These are phyloP conservation scores for Pipistrellus nathusii DNA, from an alignment of 2,797 vertebrate species.

Conservation along the genomic window DNA sequence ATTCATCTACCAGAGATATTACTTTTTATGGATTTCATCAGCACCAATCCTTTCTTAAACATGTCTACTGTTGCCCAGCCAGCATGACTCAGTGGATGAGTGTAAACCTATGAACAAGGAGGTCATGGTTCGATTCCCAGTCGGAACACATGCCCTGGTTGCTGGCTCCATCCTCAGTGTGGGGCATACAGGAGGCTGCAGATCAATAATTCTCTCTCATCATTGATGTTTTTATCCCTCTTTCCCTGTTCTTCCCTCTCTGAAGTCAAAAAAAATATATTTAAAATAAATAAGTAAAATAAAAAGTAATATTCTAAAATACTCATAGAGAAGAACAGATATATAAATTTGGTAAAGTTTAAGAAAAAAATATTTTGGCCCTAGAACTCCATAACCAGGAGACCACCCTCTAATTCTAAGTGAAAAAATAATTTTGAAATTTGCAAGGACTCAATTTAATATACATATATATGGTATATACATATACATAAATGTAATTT, in stretches of 20 bases:
- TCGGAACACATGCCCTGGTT: not conserved
- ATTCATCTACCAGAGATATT: not conserved
- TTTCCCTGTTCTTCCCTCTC: not conserved
- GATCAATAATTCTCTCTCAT: not conserved
- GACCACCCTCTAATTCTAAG: not conserved
- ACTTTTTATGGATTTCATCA: not conserved
- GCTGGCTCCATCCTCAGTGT: not conserved
- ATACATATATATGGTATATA: not conserved
- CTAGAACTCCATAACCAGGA: not conserved
- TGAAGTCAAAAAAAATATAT: not conserved
- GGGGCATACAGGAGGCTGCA: not conserved
- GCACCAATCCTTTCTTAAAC: not conserved
- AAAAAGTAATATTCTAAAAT: not conserved
- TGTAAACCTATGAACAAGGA: too few species aligned
- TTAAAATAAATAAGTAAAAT: not conserved
- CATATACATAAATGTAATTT: not conserved
- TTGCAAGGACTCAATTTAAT: not conserved
- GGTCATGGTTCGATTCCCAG: too few species aligned
- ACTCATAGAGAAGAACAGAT: not conserved
- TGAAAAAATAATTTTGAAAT: not conserved
- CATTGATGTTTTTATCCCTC: not conserved
- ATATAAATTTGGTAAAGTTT: not conserved
- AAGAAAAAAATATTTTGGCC: not conserved
- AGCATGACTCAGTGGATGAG: not conserved
- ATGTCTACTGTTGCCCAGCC: not conserved